Base-by-base conservation (phyloP, 2,113 vertebrate genomes). In the Centropristis striata region DNA sequence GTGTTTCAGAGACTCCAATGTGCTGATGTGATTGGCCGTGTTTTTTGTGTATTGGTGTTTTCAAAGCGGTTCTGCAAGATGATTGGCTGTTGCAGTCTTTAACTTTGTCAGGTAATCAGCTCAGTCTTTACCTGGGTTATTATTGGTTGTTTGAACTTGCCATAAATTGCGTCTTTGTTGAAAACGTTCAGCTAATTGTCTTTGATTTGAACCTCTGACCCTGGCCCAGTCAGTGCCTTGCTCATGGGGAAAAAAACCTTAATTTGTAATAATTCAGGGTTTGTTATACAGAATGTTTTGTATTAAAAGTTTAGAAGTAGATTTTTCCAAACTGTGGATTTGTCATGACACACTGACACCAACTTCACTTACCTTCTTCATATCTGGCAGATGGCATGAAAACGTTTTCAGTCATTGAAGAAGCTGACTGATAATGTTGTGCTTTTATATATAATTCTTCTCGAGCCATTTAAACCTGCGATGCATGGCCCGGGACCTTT, bases 1-100 rank as follows among this genome's bases (percentile, higher is more conserved):
- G 64, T 78, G 73, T 72, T 68, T 76, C 39, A 27, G n/a, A 42
- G 57, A n/a, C 53, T 46, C 49, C 46, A 28, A 8, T 59, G 68
- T 2, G 2, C 23, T 36, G 41, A 74, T 67, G 8, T 64, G 42
- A 71, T 68, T 59, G 65, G 60, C 8, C 1, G 4, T 60, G 74
- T 64, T 37, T 28, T 55, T 44, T 53, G 47, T 47, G 9, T 20
- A 7, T 76, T 36, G 61, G 41, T 75, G 27, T 70, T 74, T 25
- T 83, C 21, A 27, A 4, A 15, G 21, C 4, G 6, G 16, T 41
- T 57, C 66, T 58, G 41, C 13, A 6, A 14, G 53, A 0, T 58
- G 65, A 85, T 85, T 85, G 79, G 79, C 51, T 21, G 39, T n/a
- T 32, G 28, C 11, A 10, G 14, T 44, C 69, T 59, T 42, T 32